Evolutionary conservation across 2,797 vertebrate genomes (phyloP).

Genomic region (Microhierax caerulescens): DNA sequence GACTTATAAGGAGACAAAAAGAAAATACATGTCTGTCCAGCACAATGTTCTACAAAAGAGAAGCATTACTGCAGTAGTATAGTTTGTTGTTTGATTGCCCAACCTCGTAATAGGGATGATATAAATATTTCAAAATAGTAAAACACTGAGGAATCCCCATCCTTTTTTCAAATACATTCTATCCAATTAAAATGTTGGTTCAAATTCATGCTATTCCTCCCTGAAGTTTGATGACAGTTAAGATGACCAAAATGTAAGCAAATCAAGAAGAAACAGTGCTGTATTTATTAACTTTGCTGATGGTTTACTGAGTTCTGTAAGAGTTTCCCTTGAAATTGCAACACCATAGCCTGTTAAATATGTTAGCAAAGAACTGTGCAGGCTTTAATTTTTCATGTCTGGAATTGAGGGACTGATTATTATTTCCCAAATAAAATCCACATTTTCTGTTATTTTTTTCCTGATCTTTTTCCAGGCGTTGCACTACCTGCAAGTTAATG

Average conservation of each 20-base stretch:
- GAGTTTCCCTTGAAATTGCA: neutral
- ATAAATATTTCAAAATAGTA: neutral
- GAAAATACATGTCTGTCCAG: neutral
- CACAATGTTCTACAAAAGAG: neutral
- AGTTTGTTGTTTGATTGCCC: neutral
- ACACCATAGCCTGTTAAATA: neutral
- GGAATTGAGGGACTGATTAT: neutral
- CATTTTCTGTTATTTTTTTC: neutral
- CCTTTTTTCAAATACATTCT: neutral
- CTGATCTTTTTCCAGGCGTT: neutral
- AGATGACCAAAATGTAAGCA: neutral
- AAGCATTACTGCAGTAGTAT: neutral
- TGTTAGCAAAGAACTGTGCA: neutral
- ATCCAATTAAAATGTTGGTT: neutral
- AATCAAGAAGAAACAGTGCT: neutral
- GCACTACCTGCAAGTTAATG: neutral
- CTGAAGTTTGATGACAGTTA: neutral
- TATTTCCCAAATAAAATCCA: neutral
- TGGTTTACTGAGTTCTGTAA: neutral
- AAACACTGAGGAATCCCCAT: neutral
- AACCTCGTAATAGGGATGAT: neutral
- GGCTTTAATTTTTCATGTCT: neutral
- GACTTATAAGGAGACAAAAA: neutral
- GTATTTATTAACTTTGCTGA: neutral
- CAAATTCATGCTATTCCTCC: neutral